Base-by-base conservation (phyloP, 1,140 invertebrate genomes). In the Drosophila parvula region DNA sequence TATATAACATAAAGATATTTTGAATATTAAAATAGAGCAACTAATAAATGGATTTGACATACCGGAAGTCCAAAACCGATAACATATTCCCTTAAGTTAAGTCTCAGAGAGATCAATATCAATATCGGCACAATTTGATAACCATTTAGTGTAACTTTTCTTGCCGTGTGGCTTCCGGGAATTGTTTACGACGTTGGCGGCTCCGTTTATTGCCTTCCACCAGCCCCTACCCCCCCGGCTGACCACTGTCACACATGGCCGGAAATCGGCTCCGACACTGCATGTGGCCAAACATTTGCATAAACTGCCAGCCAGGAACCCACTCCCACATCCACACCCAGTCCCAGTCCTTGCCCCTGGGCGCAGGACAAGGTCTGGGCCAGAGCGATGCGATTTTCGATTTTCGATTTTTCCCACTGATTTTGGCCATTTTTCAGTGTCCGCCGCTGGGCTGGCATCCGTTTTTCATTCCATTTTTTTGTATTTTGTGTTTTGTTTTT, bases 351-450 rank as follows among this genome's bases (percentile, higher is more conserved):
- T 38, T 38, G 16, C 16, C n/a, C 36, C 22, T 48, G 62, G 47
- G 47, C 48, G 22, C 28, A 34, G 44, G 34, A n/a, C 38, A 5
- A 14, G 38, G 38, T 40, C 38, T 40, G 38, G 47, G 27, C 36
- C 28, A 36, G 50, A 38, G 57, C 57, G 58, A 41, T 40, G 41
- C 44, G 43, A 76, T 67, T 44, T 69, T 89, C 78, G 79, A 89
- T 88, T 88, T 75, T 88, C 84, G 83, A 88, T 88, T 88, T 89
- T 88, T 80, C 80, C 76, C 77, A 82, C 80, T 88, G 84, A 89
- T 88, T 88, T 88, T 89, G 55, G 69, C 70, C 84, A 88, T 88
- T 84, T 88, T 88, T 90, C 84, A 89, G 79, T 89, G 84, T 80
- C 83, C 65, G 63, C 48, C 78, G 57, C 27, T 75, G 59, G 74